Base-by-base conservation (phyloP, 2,888 invertebrate species). In the Hypena proboscidalis region DNA sequence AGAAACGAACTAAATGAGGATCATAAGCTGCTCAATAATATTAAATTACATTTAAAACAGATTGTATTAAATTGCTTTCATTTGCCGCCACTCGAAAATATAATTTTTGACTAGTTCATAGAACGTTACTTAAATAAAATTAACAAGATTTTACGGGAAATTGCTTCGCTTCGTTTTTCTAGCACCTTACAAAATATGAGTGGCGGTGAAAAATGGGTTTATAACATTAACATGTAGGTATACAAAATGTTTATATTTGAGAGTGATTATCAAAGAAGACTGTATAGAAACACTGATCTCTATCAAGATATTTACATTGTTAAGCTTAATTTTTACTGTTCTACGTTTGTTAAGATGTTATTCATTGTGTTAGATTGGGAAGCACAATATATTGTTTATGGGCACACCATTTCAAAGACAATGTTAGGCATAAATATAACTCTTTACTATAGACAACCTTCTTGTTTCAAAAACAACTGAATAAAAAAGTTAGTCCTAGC, bases 81-180 rank as follows among this genome's bases (percentile, higher is more conserved):
- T 54, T 63, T 62, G 79, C 77, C 81, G 79, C 70, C 80, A 81
- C 77, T 78, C 67, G 38, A 55, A 65, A 45, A 61, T 70, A 69
- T 67, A 63, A 87, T 87, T 88, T 89, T 90, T 89, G 90, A 90
- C 90, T 90, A 89, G 88, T 81, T 77, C 72, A 71, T 67, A 70
- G 70, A 80, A 82, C 74, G 65, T 67, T 60, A 68, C 40, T 44
- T 53, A 62, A 61, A 55, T 58, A 54, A 66, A 67, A 64, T 26
- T 37, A 44, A 47, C 34, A 35, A 37, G 29, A 41, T 41, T 33
- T 58, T 38, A 38, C 37, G 46, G 36, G 25, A 36, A 52, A 50
- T 47, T 37, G 51, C 48, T 45, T 53, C 45, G 45, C 37, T 51
- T 41, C 31, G 43, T 46, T 50, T 49, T 46, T 73, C 74, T 83